Base-by-base conservation (phyloP, 2,113 vertebrate species). In the Callopanchax toddi region DNA sequence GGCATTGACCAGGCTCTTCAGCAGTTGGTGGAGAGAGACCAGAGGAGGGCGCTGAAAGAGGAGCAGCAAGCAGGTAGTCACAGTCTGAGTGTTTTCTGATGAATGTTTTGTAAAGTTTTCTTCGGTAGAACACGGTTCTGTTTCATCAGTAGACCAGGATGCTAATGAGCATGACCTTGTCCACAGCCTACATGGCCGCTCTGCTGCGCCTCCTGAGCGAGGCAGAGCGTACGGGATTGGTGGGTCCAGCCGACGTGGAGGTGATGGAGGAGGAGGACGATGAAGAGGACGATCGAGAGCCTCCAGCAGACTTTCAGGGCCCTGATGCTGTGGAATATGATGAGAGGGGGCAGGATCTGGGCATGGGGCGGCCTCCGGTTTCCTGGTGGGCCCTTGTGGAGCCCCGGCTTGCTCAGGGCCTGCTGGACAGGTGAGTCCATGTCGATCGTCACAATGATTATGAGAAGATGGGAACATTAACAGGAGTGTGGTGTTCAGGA, bases 1-100 rank as follows among this genome's bases (percentile, higher is more conserved):
- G 88, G 86, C 65, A 74, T 94, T 50, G 87, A 90, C 17, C 89
- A 91, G 43, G 91, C 93, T 17, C 79, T 94, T 12, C 92, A 93
- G 82, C 90, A 68, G 55, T 68, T 94, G 85, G 78, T 91, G 69
- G 92, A 94, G 73, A 92, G 84, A 32, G 89, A 92, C 34, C 89
- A 92, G 78, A 86, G 89, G 51, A 80, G 84, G 59, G 92, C 93
- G 46, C 72, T 76, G 25, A 80, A 82, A 11, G 86, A 85, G 57
- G 76, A 79, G 40, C 78, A 85, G 65, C 56, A 52, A 60, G 67
- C 74, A 3, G 88, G 88, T 88, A 9, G 16, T 16, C 6, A 32
- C 3, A 32, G 29, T 32, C 6, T n/a, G n/a, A n/a, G n/a, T n/a
- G 1, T 32, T 32, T 32, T 32, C 29, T 32, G 29, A 4, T 32